A percentile compares a stretch with the other conserved stretches of the same genome.
phyloP scores from a whole-genome alignment of 2,888 invertebrate species.

The Drosophila multiciliata region DNA sequence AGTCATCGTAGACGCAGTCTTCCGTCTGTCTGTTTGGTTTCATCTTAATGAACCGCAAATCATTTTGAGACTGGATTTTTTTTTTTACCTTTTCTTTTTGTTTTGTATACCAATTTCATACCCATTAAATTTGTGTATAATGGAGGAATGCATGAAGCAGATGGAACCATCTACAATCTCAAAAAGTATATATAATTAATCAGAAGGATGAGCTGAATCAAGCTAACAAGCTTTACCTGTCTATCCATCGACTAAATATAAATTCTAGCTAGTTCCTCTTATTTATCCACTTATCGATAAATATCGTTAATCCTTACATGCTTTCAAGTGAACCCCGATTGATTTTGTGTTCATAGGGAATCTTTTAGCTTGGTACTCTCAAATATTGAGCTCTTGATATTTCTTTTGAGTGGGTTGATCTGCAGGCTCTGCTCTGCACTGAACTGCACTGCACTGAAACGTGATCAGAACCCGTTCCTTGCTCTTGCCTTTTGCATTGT shows the following conservation, averaged over 20 bases:
- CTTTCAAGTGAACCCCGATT: background rate
- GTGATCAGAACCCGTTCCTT: constrained; percentile 61
- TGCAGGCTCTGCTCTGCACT: constrained; percentile 25
- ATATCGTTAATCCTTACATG: background rate
- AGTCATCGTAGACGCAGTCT: constrained; percentile 59
- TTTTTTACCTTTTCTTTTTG: constrained; percentile 43
- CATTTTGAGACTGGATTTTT: constrained; percentile 70
- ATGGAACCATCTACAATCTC: background rate
- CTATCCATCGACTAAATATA: background rate
- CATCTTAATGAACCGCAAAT: constrained; percentile 82
- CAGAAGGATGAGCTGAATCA: background rate
- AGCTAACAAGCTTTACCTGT: background rate
- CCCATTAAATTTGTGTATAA: background rate
- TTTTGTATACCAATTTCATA: background rate
- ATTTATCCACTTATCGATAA: background rate
- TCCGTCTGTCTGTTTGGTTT: constrained; percentile 50
- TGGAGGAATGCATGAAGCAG: too few relatives aligned
- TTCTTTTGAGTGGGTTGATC: constrained; percentile 36
- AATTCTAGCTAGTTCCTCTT: background rate
- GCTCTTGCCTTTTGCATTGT: constrained; percentile 47
- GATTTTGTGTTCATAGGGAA: background rate
- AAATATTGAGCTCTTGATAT: background rate
- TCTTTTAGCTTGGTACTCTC: background rate
- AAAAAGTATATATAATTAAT: background rate
- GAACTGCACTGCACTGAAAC: constrained; percentile 34